A percentile compares a stretch with the other conserved stretches of the same genome.
Evolutionary conservation across 2,113 vertebrate genomes (phyloP).

Genomic region (Pterocles gutturalis): DNA sequence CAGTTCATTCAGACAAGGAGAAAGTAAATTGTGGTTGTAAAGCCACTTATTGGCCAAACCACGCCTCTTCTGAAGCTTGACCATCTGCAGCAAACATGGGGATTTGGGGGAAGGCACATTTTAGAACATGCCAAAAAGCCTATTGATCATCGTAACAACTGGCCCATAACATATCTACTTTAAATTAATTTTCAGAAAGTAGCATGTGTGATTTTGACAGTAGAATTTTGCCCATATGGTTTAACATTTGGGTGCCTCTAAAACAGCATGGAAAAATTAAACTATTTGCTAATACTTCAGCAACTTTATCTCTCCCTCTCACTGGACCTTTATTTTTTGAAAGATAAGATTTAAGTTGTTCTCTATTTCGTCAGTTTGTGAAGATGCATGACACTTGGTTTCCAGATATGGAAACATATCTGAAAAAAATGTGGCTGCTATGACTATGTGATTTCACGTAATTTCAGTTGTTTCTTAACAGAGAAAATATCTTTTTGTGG

Average conservation of each 20-base stretch:
- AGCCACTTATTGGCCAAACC: neutral
- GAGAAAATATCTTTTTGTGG: neutral
- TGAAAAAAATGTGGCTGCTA: neutral
- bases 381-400: neutral
- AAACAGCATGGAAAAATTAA: neutral
- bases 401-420: neutral
- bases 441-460: neutral
- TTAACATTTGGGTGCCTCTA: constrained; percentile 3
- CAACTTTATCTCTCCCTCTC: neutral
- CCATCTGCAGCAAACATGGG: neutral
- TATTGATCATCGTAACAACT: neutral
- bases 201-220: constrained; percentile 24
- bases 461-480: neutral
- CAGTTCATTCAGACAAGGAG: neutral
- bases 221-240: neutral
- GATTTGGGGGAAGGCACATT: neutral
- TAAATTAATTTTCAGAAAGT: constrained; percentile 25
- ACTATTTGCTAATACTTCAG: neutral
- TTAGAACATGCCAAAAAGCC: neutral
- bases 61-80: neutral
- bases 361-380: neutral
- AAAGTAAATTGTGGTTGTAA: neutral
- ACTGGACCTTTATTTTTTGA: neutral
- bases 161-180: neutral
- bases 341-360: neutral